Base-by-base conservation (phyloP, 2,113 vertebrate species). In the Oncorhynchus mykiss region DNA sequence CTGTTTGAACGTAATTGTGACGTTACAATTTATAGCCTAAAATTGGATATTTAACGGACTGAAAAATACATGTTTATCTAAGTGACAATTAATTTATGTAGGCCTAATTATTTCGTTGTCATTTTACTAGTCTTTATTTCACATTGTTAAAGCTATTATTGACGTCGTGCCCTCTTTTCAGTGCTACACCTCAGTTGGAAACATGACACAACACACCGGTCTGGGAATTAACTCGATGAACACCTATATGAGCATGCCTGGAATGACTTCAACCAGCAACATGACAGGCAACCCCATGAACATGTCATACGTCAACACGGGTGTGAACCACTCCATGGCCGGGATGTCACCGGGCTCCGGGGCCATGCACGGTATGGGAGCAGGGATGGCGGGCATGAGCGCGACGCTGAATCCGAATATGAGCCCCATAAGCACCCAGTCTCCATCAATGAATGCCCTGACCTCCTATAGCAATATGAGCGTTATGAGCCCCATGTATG, bases 171-270 rank as follows among this genome's bases (percentile, higher is more conserved):
- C 14, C 5, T 70, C 48, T 88, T 86, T 64, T 66, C 89, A 96
- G 95, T 93, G 94, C 74, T 96, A 96, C 78, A 91, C 94, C 71
- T 88, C 95, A 0, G 94, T 94, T 78, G 92, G 93, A 89, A 94
- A 93, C 91, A 95, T 96, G 95, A 95, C 51, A 18, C 51, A 54
- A 54, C 12, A 95, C 67, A 80, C 93, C 0, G 93, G 95, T 79
- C 90, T 96, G 85, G 94, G 95, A 51, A 94, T 95, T 93, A 96
- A 95, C 82, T 89, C 93, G 79, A 93, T 95, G 94, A 94, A 93
- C 83, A 92, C 93, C 1, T 96, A 96, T 87, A 95, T 96, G 95
- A 93, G 91, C 82, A 94, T 95, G 93, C 91, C 94, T 4, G 94
- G 92, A 67, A 96, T 96, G 94, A 93, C 94, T 88, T 87, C 90